Percentiles rank a stretch among this genome's conserved stretches.
phyloP scores from a whole-genome alignment of 2,113 vertebrate species.

The Xenopus laevis region DNA sequence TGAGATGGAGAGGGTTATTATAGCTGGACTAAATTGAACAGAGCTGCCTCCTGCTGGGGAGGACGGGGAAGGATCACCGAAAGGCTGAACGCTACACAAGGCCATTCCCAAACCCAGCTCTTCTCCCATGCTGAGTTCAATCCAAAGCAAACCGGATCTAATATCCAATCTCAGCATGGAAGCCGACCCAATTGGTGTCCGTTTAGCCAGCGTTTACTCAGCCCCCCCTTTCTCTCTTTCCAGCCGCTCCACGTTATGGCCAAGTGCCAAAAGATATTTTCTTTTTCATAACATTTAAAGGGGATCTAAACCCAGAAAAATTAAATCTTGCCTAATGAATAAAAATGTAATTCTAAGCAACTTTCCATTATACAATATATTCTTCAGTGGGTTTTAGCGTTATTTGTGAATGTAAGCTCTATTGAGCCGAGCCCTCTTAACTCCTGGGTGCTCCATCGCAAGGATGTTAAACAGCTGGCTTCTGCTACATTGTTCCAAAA shows the following conservation, averaged over 20 bases:
- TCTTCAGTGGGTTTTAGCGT: too few species aligned
- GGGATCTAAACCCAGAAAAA: too few species aligned
- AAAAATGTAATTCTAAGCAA: too few species aligned
- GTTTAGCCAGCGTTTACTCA: not conserved
- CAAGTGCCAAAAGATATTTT: not conserved
- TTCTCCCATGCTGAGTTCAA: conserved; percentile 19
- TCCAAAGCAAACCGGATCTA: conserved; percentile 7
- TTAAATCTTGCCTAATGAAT: too few species aligned
- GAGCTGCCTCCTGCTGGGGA: conserved; percentile 36
- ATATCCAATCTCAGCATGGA: conserved; percentile 18
- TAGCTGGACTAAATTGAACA: not conserved
- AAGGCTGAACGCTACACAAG: not conserved
- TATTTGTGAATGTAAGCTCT: too few species aligned
- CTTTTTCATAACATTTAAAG: too few species aligned
- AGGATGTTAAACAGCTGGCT: too few species aligned
- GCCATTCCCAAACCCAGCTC: not conserved
- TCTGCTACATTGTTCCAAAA: too few species aligned
- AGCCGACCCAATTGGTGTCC: not conserved
- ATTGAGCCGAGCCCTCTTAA: too few species aligned
- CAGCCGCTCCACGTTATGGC: not conserved
- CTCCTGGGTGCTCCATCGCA: too few species aligned
- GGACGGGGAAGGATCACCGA: not conserved
- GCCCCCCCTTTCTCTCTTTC: not conserved
- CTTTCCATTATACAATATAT: too few species aligned
- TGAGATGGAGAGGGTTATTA: conserved; percentile 15